Percentiles rank a stretch among this genome's conserved stretches.
Evolutionary conservation across 2,113 vertebrate genomes (phyloP).

Genomic region (Orthonyx spaldingii): DNA sequence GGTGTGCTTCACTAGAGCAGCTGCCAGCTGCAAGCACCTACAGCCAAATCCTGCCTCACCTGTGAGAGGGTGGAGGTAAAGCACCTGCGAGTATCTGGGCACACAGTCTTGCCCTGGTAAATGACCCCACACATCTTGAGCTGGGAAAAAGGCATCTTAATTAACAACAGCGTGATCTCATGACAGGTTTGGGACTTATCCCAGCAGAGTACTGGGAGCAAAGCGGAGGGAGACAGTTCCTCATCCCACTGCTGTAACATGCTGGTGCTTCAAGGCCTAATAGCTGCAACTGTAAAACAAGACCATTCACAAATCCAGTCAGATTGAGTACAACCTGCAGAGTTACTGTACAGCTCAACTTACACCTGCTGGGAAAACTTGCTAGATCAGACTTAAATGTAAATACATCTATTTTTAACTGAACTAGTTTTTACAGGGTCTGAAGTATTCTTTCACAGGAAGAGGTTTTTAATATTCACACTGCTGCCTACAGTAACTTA

Average conservation of each 20-base stretch:
- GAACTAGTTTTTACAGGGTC: constrained; percentile 69
- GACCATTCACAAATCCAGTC: neutral
- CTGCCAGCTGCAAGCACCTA: neutral
- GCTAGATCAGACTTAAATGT: constrained; percentile 65
- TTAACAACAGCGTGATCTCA: neutral
- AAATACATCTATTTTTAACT: constrained; percentile 73
- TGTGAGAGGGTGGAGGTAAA: neutral
- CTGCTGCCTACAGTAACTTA: constrained; percentile 53
- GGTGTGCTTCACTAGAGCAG: neutral
- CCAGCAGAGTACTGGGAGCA: neutral
- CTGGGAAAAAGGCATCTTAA: neutral
- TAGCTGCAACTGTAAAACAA: constrained; percentile 30
- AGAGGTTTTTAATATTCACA: constrained; percentile 61
- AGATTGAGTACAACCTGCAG: constrained; percentile 46
- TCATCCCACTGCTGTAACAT: constrained; percentile 11
- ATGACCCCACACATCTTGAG: neutral
- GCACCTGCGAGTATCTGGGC: neutral
- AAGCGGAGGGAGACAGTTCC: neutral
- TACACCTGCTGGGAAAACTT: constrained; percentile 56
- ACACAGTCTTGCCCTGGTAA: neutral
- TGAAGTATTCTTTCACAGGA: constrained; percentile 66
- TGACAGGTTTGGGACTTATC: neutral
- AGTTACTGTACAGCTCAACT: constrained; percentile 56
- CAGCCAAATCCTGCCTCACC: neutral
- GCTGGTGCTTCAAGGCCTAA: constrained; percentile 58